phyloP scores from a whole-genome alignment of 2,888 invertebrate genomes.

The Allophyes oxyacanthae region DNA sequence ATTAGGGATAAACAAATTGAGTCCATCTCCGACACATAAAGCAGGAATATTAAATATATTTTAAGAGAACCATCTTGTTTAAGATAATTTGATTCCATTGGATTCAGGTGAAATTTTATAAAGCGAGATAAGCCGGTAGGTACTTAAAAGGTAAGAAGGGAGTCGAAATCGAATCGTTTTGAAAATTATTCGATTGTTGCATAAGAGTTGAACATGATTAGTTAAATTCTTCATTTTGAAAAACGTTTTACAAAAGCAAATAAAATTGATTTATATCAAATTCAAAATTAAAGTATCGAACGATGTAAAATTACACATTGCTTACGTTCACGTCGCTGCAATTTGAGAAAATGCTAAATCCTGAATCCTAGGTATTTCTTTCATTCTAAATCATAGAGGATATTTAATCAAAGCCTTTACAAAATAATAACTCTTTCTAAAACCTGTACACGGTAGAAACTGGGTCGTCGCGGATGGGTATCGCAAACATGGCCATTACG shows the following conservation, averaged over 20 bases:
- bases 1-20: constrained; percentile 4
- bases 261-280: too few relatives aligned
- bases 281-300: too few relatives aligned
- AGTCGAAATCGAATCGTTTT: constrained; percentile 16
- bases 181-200: background rate
- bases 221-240: background rate
- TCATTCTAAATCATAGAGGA: background rate
- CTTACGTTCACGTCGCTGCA: too few relatives aligned
- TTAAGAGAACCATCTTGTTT: constrained; percentile 22
- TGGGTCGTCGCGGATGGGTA: constrained; percentile 15
- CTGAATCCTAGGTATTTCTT: too few relatives aligned
- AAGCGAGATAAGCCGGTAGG: too few relatives aligned
- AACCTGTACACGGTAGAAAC: constrained; percentile 12
- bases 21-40: constrained; percentile 1
- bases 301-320: too few relatives aligned
- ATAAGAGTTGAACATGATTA: constrained; percentile 2
- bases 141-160: constrained; percentile 6
- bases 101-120: constrained; percentile 28
- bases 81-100: constrained; percentile 26
- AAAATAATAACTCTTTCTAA: constrained; percentile 7
- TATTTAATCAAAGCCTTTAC: background rate
- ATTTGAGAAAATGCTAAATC: too few relatives aligned
- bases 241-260: too few relatives aligned
- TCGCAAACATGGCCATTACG: constrained; percentile 18
- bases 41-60: constrained; percentile 8